Conservation (phyloP, 2,888 invertebrate genomes). For the Apomyelois bistriatella region DNA sequence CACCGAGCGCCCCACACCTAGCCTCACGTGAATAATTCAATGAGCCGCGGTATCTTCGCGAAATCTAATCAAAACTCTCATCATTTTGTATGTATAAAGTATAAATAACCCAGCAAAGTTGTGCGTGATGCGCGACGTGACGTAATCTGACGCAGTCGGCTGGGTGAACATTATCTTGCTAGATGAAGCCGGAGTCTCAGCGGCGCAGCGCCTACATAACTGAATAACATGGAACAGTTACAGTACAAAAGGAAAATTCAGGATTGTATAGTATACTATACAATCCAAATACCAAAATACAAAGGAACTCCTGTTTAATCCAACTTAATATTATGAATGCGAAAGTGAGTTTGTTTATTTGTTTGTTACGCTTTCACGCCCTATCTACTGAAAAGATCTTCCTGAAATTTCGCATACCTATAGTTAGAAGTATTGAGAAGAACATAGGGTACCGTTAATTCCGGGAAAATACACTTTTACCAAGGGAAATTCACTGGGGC, state of each 20-base stretch:
- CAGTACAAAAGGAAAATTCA: neutral
- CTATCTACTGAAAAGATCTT: too few species aligned
- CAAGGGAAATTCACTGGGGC: too few species aligned
- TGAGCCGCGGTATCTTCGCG: slow-evolving; percentile 44
- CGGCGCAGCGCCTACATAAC: slow-evolving; percentile 1
- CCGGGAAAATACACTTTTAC: too few species aligned
- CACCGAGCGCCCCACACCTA: slow-evolving; percentile 30
- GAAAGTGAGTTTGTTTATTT: too few species aligned
- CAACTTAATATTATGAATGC: too few species aligned
- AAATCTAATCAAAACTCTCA: slow-evolving; percentile 57
- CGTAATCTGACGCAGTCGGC: slow-evolving; percentile 9
- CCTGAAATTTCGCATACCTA: too few species aligned
- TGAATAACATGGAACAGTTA: neutral
- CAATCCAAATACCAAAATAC: too few species aligned
- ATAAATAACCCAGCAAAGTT: slow-evolving; percentile 14
- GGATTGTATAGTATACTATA: too few species aligned
- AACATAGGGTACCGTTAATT: too few species aligned
- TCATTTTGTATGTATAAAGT: slow-evolving; percentile 39
- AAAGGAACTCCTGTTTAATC: too few species aligned
- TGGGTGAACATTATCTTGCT: slow-evolving; percentile 11
- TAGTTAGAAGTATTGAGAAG: too few species aligned
- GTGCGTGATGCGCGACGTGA: slow-evolving; percentile 8
- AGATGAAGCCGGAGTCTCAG: neutral
- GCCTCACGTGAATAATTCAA: slow-evolving; percentile 54
- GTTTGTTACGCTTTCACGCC: too few species aligned